These are phyloP conservation scores for Tauraco hartlaubi DNA, from an alignment of 2,797 vertebrate species.

Conservation along the genomic window DNA sequence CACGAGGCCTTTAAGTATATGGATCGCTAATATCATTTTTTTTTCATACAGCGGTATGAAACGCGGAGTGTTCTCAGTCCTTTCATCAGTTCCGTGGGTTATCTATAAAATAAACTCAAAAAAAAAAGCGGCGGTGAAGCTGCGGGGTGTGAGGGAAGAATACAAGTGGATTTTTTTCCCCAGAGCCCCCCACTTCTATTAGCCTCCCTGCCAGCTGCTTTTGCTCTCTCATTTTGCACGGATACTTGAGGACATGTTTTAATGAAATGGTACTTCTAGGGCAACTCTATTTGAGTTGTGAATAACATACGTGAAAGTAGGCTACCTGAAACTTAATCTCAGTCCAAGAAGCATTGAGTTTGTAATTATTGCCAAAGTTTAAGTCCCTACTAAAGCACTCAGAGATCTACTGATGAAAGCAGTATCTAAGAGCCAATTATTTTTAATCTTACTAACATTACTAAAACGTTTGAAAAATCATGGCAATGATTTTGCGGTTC, in stretches of 20 bases:
- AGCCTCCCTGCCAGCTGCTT: background rate
- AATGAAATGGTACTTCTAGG: constrained; percentile 47
- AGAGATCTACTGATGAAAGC: background rate
- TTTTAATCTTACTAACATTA: background rate
- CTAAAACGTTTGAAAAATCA: background rate
- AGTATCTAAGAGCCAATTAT: background rate
- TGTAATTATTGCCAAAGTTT: background rate
- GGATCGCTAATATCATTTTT: background rate
- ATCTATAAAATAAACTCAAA: constrained; percentile 21
- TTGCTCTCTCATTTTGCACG: background rate
- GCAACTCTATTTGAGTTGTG: constrained; percentile 28
- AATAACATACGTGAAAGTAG: constrained; percentile 36
- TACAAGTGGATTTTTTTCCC: background rate
- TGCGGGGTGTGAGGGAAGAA: background rate
- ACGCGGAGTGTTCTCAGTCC: background rate
- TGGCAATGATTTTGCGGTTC: background rate
- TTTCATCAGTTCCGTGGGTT: background rate
- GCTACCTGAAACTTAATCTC: constrained; percentile 4
- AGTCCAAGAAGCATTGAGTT: background rate
- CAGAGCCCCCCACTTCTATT: background rate
- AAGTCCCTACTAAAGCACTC: background rate
- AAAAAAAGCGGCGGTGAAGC: background rate
- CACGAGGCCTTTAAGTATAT: background rate
- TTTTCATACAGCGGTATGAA: background rate
- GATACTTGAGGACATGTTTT: constrained; percentile 42